A percentile compares a stretch with the other conserved stretches of the same genome.
Evolutionary conservation across 35 echinoderm and acorn worm species (phyloP).

Genomic region (Ophioderma brevispina): DNA sequence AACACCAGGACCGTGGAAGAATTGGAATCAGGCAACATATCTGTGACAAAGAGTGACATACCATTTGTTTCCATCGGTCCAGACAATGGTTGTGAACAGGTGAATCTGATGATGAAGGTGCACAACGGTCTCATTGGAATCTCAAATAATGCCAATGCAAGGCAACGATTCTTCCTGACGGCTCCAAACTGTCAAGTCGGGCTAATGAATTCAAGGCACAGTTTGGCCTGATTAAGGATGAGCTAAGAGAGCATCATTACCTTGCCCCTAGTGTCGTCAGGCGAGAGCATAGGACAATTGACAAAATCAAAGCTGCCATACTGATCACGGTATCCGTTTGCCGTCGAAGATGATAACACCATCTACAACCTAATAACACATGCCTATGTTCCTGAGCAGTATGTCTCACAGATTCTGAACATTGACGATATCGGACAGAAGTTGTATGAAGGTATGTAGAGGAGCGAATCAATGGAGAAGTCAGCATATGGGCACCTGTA

Average conservation of each 20-base stretch:
- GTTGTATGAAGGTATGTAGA: constrained; percentile 10
- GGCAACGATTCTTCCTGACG: constrained; percentile 26
- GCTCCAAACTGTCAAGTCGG: constrained; percentile 17
- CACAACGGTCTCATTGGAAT: constrained; percentile 42
- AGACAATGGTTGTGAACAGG: constrained; percentile 41
- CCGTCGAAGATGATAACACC: not conserved
- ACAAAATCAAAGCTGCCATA: constrained; percentile 28
- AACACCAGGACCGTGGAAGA: constrained; percentile 23
- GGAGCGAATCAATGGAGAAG: constrained; percentile 13
- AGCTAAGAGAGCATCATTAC: constrained; percentile 3
- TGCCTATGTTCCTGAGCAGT: not conserved
- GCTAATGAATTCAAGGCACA: constrained; percentile 5
- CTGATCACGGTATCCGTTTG: constrained; percentile 2
- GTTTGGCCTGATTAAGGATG: too few relatives aligned
- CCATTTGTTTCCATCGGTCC: constrained; percentile 45
- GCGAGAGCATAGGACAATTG: not conserved
- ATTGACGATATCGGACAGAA: constrained; percentile 17
- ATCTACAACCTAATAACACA: constrained; percentile 26
- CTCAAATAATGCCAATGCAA: constrained; percentile 26
- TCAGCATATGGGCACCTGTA: constrained; percentile 33
- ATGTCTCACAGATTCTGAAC: constrained; percentile 26
- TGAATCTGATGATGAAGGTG: constrained; percentile 48
- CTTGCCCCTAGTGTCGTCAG: constrained; percentile 8
- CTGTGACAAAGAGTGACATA: constrained; percentile 39
- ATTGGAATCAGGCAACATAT: constrained; percentile 29